Evolutionary conservation across 2,888 invertebrate species (phyloP).

Genomic region (Didymodactylos carnosus): DNA sequence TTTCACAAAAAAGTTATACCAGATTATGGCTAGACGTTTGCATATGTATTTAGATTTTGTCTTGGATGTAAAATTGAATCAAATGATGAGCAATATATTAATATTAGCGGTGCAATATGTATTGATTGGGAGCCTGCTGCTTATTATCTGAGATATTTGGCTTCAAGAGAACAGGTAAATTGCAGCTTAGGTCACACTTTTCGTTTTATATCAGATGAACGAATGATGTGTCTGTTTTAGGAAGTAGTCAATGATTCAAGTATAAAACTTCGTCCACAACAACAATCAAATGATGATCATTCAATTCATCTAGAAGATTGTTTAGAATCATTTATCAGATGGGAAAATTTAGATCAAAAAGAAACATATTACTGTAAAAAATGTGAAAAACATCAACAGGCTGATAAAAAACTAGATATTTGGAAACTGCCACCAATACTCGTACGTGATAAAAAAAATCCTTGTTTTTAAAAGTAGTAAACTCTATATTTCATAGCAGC

Average conservation of each 20-base stretch:
- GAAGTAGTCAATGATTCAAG: neutral
- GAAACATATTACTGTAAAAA: slow-evolving; percentile 56
- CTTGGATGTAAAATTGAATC: slow-evolving; percentile 63
- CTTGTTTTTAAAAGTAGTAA: too few species aligned
- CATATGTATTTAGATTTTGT: slow-evolving; percentile 44
- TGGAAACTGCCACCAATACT: slow-evolving; percentile 63
- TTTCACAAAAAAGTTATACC: neutral
- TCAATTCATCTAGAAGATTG: slow-evolving; percentile 43
- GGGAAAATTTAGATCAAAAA: slow-evolving; percentile 53
- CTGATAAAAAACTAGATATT: slow-evolving; percentile 62
- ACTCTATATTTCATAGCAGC: too few species aligned
- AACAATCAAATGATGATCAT: neutral
- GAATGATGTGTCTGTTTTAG: too few species aligned
- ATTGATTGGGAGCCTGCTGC: slow-evolving; percentile 89
- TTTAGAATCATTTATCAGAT: slow-evolving; percentile 54
- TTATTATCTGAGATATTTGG: slow-evolving; percentile 65
- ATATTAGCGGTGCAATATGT: slow-evolving; percentile 41
- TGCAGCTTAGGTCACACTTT: neutral
- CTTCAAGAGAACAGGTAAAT: slow-evolving; percentile 47
- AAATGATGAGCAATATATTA: slow-evolving; percentile 32
- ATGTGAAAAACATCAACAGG: slow-evolving; percentile 56
- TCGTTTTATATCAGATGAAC: too few species aligned
- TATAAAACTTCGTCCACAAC: neutral
- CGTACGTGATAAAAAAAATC: slow-evolving; percentile 40
- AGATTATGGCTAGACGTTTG: neutral